Evolutionary conservation across 2,888 invertebrate species (phyloP).

Genomic region (Megalurothrips usitatus): DNA sequence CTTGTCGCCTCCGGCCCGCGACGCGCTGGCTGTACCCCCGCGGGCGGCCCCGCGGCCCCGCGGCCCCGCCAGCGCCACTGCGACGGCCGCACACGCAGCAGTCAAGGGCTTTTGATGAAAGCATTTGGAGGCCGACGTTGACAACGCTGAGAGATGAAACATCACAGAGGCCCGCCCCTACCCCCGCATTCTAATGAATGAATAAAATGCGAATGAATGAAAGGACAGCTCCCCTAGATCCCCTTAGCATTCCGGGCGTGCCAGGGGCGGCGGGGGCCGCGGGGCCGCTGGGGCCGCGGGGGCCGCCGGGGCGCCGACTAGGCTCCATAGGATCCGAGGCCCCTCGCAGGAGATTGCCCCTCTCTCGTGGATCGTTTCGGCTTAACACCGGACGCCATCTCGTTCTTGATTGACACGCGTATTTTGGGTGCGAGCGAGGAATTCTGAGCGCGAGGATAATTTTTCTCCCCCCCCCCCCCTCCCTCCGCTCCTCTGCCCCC

Average conservation of each 20-base stretch:
- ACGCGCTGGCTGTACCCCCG: neutral
- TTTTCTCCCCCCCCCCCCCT: neutral
- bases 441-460: conserved; percentile 8
- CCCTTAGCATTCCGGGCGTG: conserved; percentile 9
- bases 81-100: neutral
- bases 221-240: neutral
- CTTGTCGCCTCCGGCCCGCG: neutral
- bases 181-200: conserved; percentile 10
- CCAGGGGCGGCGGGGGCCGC: neutral
- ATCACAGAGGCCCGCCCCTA: neutral
- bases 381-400: conserved; percentile 18
- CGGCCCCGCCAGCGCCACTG: neutral
- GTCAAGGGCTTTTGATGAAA: conserved; percentile 5
- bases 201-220: neutral
- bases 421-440: conserved; percentile 17
- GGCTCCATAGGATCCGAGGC: neutral
- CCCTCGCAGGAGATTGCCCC: neutral
- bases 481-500: too few relatives aligned
- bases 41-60: neutral
- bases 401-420: conserved; percentile 17
- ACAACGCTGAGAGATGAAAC: neutral
- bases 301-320: too few relatives aligned
- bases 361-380: neutral
- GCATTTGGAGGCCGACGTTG: neutral
- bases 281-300: too few relatives aligned